A percentile compares a stretch with the other conserved stretches of the same genome.
Conservation (phyloP, 64 coral and sea anemone genomes). For the Astreopora myriophthalma region DNA sequence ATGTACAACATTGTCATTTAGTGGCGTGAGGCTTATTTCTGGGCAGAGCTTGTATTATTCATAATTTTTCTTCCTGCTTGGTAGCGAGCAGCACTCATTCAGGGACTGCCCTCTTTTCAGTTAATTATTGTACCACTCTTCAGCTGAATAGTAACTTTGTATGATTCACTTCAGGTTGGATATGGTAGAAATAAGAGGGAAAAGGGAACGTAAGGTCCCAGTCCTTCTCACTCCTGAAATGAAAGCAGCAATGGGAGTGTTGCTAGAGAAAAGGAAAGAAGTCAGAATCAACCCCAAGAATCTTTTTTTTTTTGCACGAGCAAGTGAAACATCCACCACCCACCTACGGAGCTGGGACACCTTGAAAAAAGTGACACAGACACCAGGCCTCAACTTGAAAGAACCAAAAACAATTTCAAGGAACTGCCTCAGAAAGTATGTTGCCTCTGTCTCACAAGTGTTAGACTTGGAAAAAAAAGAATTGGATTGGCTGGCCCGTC, state of each 20-base stretch:
- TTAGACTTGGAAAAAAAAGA: slow-evolving; percentile 1
- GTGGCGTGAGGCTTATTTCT: too few relatives aligned
- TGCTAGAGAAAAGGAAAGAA: not conserved
- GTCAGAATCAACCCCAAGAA: slow-evolving; percentile 20
- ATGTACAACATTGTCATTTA: too few relatives aligned
- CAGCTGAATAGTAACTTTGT: too few relatives aligned
- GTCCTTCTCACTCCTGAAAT: not conserved
- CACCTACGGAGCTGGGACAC: slow-evolving; percentile 12
- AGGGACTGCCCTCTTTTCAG: too few relatives aligned
- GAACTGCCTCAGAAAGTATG: slow-evolving; percentile 45
- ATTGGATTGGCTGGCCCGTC: not conserved
- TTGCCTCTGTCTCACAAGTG: slow-evolving; percentile 10
- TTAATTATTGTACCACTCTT: too few relatives aligned
- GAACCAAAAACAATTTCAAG: not conserved
- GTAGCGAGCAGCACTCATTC: too few relatives aligned
- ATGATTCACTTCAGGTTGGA: slow-evolving; percentile 35
- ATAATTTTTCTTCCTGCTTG: too few relatives aligned
- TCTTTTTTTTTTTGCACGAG: slow-evolving; percentile 38
- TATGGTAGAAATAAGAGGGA: slow-evolving; percentile 55
- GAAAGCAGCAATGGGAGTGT: not conserved
- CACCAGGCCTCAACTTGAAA: not conserved
- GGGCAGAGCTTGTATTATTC: too few relatives aligned
- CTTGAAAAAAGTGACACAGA: not conserved
- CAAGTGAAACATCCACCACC: not conserved
- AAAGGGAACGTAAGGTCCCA: slow-evolving; percentile 20